Percentiles rank a stretch among this genome's conserved stretches.
Conservation (phyloP, 2,797 vertebrate species). For the Lagorchestes hirsutus region DNA sequence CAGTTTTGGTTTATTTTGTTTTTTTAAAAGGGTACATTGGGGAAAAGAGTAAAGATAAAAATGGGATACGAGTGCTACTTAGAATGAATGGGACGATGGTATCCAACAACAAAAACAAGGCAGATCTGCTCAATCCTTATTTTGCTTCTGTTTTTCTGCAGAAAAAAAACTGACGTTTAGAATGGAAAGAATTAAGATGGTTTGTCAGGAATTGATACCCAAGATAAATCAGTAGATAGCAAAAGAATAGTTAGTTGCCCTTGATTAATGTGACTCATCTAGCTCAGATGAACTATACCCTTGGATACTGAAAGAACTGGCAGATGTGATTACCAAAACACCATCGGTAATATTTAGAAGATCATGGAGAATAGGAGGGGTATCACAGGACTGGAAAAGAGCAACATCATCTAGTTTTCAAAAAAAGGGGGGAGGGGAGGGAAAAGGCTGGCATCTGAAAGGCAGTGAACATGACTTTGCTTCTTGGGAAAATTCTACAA, state of each 20-base stretch:
- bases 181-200: neutral
- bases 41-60: neutral
- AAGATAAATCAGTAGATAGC: neutral
- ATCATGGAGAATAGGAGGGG: neutral
- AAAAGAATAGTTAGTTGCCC: constrained; percentile 2
- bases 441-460: neutral
- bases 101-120: neutral
- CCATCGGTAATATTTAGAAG: neutral
- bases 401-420: neutral
- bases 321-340: neutral
- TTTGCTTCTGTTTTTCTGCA: neutral
- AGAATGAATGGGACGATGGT: neutral
- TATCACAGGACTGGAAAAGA: neutral
- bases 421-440: neutral
- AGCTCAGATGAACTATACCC: neutral
- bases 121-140: neutral
- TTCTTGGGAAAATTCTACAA: neutral
- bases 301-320: neutral
- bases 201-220: neutral
- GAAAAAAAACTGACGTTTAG: neutral
- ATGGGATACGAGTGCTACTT: neutral
- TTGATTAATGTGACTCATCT: neutral
- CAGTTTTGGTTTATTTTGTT: neutral
- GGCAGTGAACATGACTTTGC: neutral
- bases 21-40: neutral